These are phyloP conservation scores for Prunella strophiata DNA, from an alignment of 2,797 vertebrate genomes.

Conservation along the genomic window DNA sequence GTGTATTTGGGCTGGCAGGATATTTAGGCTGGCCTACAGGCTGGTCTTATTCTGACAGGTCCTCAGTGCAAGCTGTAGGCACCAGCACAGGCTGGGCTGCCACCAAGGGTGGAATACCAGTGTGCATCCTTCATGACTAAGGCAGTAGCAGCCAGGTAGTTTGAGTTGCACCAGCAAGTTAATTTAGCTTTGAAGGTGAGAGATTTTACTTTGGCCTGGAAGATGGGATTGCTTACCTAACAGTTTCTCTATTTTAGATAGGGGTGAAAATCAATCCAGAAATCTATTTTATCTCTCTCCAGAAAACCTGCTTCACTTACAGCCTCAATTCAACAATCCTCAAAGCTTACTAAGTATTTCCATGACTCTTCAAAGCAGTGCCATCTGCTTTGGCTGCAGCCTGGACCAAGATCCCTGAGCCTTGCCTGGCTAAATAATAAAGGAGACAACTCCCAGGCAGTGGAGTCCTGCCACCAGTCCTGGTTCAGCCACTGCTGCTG, in stretches of 20 bases:
- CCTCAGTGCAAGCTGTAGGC: background rate
- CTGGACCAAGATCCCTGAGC: background rate
- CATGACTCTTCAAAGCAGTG: background rate
- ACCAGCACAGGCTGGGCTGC: background rate
- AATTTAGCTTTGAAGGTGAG: background rate
- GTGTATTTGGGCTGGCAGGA: background rate
- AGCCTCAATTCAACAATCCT: background rate
- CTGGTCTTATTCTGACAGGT: background rate
- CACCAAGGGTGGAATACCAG: rapidly evolving
- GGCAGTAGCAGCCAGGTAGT: rapidly evolving
- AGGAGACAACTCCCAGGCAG: background rate
- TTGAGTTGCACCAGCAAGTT: background rate
- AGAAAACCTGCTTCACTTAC: background rate
- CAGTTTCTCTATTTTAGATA: background rate
- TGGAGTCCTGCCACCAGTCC: background rate
- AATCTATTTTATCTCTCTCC: background rate
- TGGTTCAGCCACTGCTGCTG: background rate
- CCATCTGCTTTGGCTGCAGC: background rate
- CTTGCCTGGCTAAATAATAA: rapidly evolving
- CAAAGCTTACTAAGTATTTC: background rate
- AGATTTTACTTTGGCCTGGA: background rate
- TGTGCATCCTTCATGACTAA: background rate
- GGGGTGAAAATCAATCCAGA: background rate
- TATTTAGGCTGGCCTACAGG: background rate
- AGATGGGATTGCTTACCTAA: background rate